Evolutionary conservation across 1,140 invertebrate genomes (phyloP), one percentile per base, ranked within the genome.

Genomic region (Vanessa atalanta): DNA sequence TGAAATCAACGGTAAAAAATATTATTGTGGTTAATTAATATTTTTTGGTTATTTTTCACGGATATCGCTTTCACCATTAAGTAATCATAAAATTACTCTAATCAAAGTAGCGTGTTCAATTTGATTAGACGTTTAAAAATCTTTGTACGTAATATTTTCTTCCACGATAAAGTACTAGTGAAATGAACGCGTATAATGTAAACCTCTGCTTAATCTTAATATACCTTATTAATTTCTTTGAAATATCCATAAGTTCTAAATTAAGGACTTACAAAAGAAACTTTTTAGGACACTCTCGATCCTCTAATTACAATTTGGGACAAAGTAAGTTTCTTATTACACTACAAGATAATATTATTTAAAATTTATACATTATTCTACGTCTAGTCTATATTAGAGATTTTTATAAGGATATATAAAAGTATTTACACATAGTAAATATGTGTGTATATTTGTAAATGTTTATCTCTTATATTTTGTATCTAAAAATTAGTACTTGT

Each of bases 81-180:
- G 4, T 61, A 37, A 13, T n/a, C 26, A 61, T 61, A 61, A 23
- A 61, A 60, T 26, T 13, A 31, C 20, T 60, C 6, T 61, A 61
- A 61, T 61, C 57, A 61, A 61, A 61, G 57, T 37, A 37, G n/a
- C 31, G 57, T 61, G 57, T 61, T 61, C 57, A 37, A 37, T 13
- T 31, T 61, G 16, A 61, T 61, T 61, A 61, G 13, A 13, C 57
- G 26, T 37, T 61, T 31, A 61, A 37, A 37, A 61, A 61, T 23
- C 20, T 9, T 61, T 61, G 31, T 31, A 31, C 23, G 23, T 43
- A 16, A 37, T 15, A 37, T 61, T 31, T 6, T 13, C 31, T 37
- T 15, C 4, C n/a, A 31, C 23, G 31, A 37, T 31, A 61, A 61
- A 61, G 31, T 37, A 37, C 16, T 1, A 57, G 53, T 20, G 20